Base-by-base conservation (phyloP, 2,797 vertebrate species). In the Thamnophis elegans region DNA sequence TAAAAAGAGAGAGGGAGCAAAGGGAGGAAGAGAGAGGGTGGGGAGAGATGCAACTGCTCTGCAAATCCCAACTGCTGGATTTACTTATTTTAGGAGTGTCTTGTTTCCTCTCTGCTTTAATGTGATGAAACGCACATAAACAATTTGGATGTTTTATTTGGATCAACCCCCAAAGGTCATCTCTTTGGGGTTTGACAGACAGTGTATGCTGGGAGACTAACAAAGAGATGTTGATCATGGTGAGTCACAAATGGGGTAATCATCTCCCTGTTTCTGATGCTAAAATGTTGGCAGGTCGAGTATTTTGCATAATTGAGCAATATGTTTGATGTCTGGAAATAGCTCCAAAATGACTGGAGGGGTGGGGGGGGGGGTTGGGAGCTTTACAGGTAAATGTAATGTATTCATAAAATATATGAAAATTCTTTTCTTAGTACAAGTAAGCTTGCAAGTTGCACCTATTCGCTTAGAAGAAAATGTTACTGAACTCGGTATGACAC, bases 251-350 rank as follows among this genome's bases (percentile, higher is more conserved):
- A 22, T 47, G 36, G 20, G 32, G 10, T 82, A 82, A 82, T 82
- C 36, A 47, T 47, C 42, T 82, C 42, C 42, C 20, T 47, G 12
- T 82, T 82, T 47, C 73, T 82, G 36, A 82, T 82, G 36, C 73
- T 25, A 36, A 47, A 47, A 47, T 47, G 73, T 82, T 82, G 73
- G 73, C 73, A 82, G 73, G 73, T 47, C 20, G 18, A 42, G 20
- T 58, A 12, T 87, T 87, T 56, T n/a, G 18, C 54, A 58, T 87
- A 87, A 87, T 56, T 87, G 53, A 58, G 20, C 54, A 56, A 58
- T n/a, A 32, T 56, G 54, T 87, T n/a, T 87, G 56, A 87, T 87
- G 20, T 32, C 85, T 87, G 85, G 18, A 87, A 54, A 87, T 87
- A 55, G 26, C 85, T 87, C 25, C 53, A 20, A 32, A 55, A 87